A percentile compares a stretch with the other conserved stretches of the same genome.
Conservation (phyloP, 2,888 invertebrate genomes). For the Acronicta leporina region DNA sequence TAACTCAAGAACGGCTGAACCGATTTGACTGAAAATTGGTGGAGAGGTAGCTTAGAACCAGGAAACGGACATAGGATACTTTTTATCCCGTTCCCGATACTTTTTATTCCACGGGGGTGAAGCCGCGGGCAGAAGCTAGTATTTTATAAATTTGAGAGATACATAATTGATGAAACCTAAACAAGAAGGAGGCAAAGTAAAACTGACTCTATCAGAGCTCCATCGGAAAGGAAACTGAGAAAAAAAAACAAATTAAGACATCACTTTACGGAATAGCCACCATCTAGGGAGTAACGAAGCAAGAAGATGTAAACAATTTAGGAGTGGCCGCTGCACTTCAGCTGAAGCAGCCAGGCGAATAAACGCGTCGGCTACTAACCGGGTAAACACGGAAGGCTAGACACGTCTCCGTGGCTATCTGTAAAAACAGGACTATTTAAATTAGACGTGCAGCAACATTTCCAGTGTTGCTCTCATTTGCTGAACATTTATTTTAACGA, state of each 20-base stretch:
- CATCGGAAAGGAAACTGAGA: slow-evolving; percentile 44
- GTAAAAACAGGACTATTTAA: slow-evolving; percentile 62
- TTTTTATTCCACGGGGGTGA: no score
- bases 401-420: slow-evolving; percentile 53
- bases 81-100: no score
- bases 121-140: no score
- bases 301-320: slow-evolving; percentile 80
- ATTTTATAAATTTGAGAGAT: slow-evolving; percentile 32
- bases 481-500: slow-evolving; percentile 61
- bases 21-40: no score
- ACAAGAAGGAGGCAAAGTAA: not conserved
- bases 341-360: slow-evolving; percentile 73
- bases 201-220: slow-evolving; percentile 53
- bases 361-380: slow-evolving; percentile 69
- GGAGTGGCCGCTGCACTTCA: slow-evolving; percentile 74
- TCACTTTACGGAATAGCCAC: slow-evolving; percentile 53
- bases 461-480: slow-evolving; percentile 53
- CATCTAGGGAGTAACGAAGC: slow-evolving; percentile 61
- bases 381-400: slow-evolving; percentile 66
- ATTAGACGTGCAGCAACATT: slow-evolving; percentile 60
- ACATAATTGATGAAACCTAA: slow-evolving; percentile 5
- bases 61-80: no score
- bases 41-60: no score
- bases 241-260: slow-evolving; percentile 53
- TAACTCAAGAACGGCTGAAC: no score